Evolutionary conservation across 1,140 invertebrate species (phyloP).

Genomic region (Propsilocerus akamusi): DNA sequence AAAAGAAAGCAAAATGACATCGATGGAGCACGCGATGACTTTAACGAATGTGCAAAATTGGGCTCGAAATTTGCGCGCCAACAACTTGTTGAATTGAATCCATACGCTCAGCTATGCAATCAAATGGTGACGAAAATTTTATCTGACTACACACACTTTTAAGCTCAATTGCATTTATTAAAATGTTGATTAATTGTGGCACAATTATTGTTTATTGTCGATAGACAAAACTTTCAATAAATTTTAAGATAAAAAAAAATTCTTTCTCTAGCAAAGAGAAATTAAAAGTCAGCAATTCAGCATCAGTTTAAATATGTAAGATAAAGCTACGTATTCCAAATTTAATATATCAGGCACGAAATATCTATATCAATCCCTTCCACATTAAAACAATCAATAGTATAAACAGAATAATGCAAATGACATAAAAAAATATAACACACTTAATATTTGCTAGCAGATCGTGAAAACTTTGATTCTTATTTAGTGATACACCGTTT

Average conservation of each 20-base stretch:
- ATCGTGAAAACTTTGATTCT: background rate
- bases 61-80: conserved; percentile 62
- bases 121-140: conserved; percentile 47
- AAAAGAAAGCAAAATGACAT: conserved; percentile 34
- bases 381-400: background rate
- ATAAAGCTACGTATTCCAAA: no score
- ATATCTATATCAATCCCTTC: no score
- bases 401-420: background rate
- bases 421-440: background rate
- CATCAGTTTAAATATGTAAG: no score
- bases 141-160: no score
- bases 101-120: conserved; percentile 79
- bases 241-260: no score
- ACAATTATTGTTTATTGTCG: no score
- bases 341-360: no score
- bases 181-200: no score
- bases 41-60: conserved; percentile 44
- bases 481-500: background rate
- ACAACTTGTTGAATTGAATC: conserved; percentile 60
- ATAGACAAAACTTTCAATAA: no score
- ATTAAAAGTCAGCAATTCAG: no score
- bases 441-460: background rate
- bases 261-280: no score
- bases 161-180: no score
- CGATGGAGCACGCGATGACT: conserved; percentile 43